Evolutionary conservation across 1,140 invertebrate species (phyloP), one percentile per base, ranked within the genome.

Genomic region (Pachyrhynchus sulphureomaculatus): DNA sequence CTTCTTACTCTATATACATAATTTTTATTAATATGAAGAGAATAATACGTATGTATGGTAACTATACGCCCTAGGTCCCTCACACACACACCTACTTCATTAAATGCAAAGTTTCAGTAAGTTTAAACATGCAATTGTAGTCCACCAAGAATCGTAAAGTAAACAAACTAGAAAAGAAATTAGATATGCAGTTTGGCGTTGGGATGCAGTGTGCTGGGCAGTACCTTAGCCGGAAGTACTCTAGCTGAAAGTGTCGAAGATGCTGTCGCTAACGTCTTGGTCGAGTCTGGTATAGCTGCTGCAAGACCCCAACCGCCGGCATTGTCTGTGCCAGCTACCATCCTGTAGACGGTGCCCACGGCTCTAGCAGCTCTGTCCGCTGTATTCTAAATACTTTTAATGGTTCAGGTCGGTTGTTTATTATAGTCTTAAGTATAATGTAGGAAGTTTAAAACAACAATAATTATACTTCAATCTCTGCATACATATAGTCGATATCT

Each of bases 301-400:
- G 49, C 34, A 18, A 51, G 15, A 6, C 58, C 83, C 84, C 71
- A 88, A 78, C 87, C 79, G 77, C 84, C 86, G 64, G 87, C 81
- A 75, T 84, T 86, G 80, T 89, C 87, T 53, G 87, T 89, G 68
- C 88, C 88, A 57, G 88, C 86, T 69, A 89, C 84, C 73, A 89
- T 84, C 47, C 88, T 84, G 80, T 88, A 89, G 68, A 88, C 84
- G 69, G 84, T 85, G 70, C 88, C 88, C 41, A 86, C 87, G 69
- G 87, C 86, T 75, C 88, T 81, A 70, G 87, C 88, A 78, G 87
- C 84, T 74, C 85, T 82, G 80, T 88, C 88, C 68, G 88, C 87
- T 74, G 86, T 86, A 78, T 83, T 84, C 87, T 88, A 75, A 73
- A 73, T 61, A 72, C 68, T 71, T 65, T 61, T 55, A 41, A 54